Conservation (phyloP, 2,113 vertebrate species). For the Fregata magnificens region DNA sequence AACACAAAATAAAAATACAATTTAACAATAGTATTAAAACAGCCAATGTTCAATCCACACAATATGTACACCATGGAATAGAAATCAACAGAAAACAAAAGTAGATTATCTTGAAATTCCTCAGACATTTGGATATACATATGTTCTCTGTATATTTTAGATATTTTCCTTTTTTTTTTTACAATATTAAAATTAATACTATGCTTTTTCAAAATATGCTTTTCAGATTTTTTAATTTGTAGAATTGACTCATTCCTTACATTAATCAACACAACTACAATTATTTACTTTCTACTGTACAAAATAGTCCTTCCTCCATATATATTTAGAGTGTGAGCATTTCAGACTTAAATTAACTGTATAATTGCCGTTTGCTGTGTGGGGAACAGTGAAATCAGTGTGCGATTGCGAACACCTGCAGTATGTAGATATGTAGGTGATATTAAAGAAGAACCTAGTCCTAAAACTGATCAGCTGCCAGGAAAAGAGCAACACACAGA, state of each 20-base stretch:
- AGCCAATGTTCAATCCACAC: slow-evolving; percentile 44
- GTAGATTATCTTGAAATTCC: slow-evolving; percentile 16
- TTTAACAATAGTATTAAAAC: slow-evolving; percentile 60
- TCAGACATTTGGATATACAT: slow-evolving; percentile 29
- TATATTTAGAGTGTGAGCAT: not conserved
- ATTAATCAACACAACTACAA: not conserved
- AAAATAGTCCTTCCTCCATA: not conserved
- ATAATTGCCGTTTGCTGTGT: not conserved
- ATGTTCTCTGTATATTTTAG: slow-evolving; percentile 41
- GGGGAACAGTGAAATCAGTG: not conserved
- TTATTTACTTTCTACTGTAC: slow-evolving; percentile 11
- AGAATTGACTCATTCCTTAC: not conserved
- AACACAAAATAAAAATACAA: slow-evolving; percentile 72
- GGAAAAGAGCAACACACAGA: not conserved
- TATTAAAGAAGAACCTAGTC: not conserved
- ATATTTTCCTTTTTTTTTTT: slow-evolving; percentile 33
- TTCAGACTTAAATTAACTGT: not conserved
- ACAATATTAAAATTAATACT: slow-evolving; percentile 56
- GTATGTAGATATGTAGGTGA: accelerated
- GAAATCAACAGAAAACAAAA: slow-evolving; percentile 46
- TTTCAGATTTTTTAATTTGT: not conserved
- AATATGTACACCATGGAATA: slow-evolving; percentile 62
- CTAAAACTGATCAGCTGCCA: not conserved
- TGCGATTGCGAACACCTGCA: accelerated
- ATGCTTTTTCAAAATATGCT: slow-evolving; percentile 45